Evolutionary conservation across 2,113 vertebrate genomes (phyloP).

Genomic region (Struthidea cinerea): DNA sequence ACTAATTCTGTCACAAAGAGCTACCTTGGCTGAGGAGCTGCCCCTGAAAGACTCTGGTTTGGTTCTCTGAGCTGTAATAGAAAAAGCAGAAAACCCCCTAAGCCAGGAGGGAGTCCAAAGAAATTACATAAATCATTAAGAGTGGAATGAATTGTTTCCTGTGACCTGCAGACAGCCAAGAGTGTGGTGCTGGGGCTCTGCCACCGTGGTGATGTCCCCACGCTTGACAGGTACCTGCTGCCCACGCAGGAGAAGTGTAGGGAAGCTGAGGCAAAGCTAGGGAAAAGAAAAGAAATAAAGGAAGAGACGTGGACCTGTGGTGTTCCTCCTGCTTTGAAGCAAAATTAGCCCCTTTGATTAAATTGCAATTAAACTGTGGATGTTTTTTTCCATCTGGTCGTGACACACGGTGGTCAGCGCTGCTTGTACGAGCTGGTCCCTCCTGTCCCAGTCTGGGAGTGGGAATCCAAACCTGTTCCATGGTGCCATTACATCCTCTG

Average conservation of each 20-base stretch:
- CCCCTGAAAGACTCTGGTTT: neutral
- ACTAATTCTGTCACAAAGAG: neutral
- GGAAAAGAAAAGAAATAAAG: neutral
- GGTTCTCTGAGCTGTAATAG: neutral
- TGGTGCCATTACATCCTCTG: neutral
- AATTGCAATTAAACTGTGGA: neutral
- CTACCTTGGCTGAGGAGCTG: neutral
- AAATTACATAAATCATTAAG: slow-evolving; percentile 12
- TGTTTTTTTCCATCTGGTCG: neutral
- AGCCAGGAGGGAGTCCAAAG: neutral
- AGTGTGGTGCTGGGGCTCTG: neutral
- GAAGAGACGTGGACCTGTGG: neutral
- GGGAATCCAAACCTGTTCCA: neutral
- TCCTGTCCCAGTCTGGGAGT: neutral
- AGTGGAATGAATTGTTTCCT: slow-evolving; percentile 22
- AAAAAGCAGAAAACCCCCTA: neutral
- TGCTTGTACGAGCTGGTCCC: neutral
- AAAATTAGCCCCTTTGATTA: neutral
- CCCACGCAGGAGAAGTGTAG: rapidly evolving
- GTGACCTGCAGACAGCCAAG: neutral
- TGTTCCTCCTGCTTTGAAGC: neutral
- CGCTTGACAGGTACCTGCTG: neutral
- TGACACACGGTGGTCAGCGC: rapidly evolving
- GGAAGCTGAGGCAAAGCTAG: neutral
- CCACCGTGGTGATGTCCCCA: neutral